Percentiles rank a stretch among this genome's conserved stretches.
phyloP scores from a whole-genome alignment of 2,113 vertebrate genomes.

The Talpa occidentalis region DNA sequence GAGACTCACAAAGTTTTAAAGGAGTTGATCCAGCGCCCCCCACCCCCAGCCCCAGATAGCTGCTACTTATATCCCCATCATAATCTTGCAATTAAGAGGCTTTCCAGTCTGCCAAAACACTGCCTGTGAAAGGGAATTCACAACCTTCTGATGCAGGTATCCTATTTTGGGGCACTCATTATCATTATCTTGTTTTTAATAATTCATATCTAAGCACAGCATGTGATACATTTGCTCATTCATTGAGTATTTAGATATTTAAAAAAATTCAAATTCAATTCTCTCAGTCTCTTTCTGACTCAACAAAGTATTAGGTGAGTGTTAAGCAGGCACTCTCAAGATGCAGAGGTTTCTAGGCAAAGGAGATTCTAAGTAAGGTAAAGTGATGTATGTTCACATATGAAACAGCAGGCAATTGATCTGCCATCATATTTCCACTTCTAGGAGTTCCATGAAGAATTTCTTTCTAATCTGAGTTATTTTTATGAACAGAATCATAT shows the following conservation, averaged over 20 bases:
- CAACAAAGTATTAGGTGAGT: not conserved
- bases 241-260: not conserved
- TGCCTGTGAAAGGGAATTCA: not conserved
- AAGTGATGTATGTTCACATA: not conserved
- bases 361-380: not conserved
- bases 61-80: not conserved
- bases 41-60: too few relatives aligned
- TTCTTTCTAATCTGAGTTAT: not conserved
- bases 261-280: conserved; percentile 35
- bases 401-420: not conserved
- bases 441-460: not conserved
- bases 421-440: not conserved
- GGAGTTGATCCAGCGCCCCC: not conserved
- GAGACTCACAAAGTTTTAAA: not conserved
- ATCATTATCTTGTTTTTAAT: not conserved
- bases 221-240: not conserved
- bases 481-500: conserved; percentile 27
- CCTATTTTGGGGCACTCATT: not conserved
- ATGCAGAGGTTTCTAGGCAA: not conserved
- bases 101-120: not conserved
- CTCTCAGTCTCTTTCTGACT: not conserved
- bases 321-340: not conserved
- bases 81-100: not conserved
- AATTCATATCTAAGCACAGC: conserved; percentile 12
- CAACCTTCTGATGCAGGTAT: not conserved